phyloP scores from a whole-genome alignment of 2,113 vertebrate species.

The Lasiurus cinereus region DNA sequence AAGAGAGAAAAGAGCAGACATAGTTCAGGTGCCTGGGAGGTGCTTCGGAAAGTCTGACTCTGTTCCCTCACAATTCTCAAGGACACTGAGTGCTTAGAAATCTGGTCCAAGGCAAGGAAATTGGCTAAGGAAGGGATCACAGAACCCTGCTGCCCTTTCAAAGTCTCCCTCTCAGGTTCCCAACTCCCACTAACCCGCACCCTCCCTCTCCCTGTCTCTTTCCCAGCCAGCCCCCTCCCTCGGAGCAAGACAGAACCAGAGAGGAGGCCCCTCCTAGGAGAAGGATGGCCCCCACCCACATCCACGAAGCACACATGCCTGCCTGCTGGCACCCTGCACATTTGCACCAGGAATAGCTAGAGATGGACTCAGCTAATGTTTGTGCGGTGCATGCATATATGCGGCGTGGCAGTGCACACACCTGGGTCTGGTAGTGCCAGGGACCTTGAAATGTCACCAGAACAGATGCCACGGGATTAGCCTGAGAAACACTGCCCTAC shows the following conservation, averaged over 20 bases:
- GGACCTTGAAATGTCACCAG: slow-evolving; percentile 69
- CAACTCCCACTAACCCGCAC: background rate
- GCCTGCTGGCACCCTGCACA: background rate
- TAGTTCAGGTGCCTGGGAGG: background rate
- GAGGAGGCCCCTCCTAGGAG: background rate
- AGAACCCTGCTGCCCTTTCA: slow-evolving; percentile 17
- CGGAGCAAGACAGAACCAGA: background rate
- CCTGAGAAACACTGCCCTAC: background rate
- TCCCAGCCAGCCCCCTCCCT: background rate
- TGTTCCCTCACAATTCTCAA: background rate
- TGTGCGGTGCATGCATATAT: background rate
- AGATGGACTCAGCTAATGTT: background rate
- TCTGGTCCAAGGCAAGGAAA: background rate
- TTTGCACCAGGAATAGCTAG: background rate
- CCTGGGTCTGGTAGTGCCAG: background rate
- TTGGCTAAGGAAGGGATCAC: background rate
- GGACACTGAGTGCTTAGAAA: slow-evolving; percentile 27
- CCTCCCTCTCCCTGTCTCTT: background rate
- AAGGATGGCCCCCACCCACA: background rate
- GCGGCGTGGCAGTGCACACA: background rate
- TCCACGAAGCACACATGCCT: background rate
- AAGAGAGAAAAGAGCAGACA: background rate
- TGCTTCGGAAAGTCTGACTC: background rate
- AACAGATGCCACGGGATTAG: slow-evolving; percentile 51
- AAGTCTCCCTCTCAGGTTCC: background rate